A percentile compares a stretch with the other conserved stretches of the same genome.
These are phyloP conservation scores for Philereme transversata DNA, from an alignment of 2,888 invertebrate species.

Conservation along the genomic window DNA sequence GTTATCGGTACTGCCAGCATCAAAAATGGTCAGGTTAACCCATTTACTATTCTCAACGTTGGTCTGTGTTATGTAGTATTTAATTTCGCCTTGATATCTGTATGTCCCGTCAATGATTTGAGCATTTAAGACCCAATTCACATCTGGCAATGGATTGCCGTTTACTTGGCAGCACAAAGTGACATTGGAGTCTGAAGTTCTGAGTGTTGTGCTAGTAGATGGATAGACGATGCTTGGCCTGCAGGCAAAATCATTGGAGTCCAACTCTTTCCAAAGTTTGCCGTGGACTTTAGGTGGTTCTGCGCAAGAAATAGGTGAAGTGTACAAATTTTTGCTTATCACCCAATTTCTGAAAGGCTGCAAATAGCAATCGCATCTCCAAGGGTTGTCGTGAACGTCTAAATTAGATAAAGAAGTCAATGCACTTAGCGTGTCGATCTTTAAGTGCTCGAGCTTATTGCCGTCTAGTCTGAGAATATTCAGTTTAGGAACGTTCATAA, in stretches of 20 bases:
- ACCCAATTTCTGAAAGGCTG: constrained; percentile 91
- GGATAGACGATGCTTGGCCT: constrained; percentile 89
- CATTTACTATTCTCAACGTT: constrained; percentile 77
- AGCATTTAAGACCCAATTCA: constrained; percentile 89
- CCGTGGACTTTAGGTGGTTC: constrained; percentile 88
- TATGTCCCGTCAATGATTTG: constrained; percentile 83
- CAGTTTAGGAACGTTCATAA: constrained; percentile 87
- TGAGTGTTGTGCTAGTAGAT: constrained; percentile 81
- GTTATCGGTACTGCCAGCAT: constrained; percentile 85
- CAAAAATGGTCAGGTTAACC: constrained; percentile 88
- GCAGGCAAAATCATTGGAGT: constrained; percentile 91
- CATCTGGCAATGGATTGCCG: constrained; percentile 90
- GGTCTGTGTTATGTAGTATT: constrained; percentile 70
- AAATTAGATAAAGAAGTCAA: constrained; percentile 88
- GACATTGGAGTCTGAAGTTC: constrained; percentile 86
- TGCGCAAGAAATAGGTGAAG: constrained; percentile 88
- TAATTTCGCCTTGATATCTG: constrained; percentile 75
- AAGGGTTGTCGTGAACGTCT: constrained; percentile 91
- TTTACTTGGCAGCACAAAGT: constrained; percentile 90
- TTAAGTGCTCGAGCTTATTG: constrained; percentile 89
- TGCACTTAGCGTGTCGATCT: constrained; percentile 86
- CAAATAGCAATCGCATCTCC: constrained; percentile 94
- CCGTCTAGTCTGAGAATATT: constrained; percentile 88
- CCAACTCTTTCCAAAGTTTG: constrained; percentile 89
- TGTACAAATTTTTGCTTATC: constrained; percentile 88